A percentile compares a stretch with the other conserved stretches of the same genome.
These are phyloP conservation scores for Lucilia sericata DNA, from an alignment of 1,140 invertebrate species.

Conservation along the genomic window DNA sequence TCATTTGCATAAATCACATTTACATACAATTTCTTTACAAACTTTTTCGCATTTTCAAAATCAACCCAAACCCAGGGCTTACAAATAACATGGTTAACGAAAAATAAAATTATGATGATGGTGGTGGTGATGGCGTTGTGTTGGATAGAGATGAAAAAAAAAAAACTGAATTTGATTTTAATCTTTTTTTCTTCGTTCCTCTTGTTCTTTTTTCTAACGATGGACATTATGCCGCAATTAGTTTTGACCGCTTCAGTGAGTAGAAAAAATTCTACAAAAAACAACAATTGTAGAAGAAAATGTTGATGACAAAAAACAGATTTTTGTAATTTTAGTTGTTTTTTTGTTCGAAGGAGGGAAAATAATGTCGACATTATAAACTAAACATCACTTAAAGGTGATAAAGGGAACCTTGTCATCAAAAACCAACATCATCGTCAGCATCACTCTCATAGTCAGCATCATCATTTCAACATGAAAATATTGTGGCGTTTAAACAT, in stretches of 20 bases:
- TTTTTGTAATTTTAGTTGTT: background rate
- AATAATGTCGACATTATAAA: background rate
- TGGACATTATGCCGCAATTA: slow-evolving; percentile 44
- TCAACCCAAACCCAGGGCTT: no score
- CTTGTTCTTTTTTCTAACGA: background rate
- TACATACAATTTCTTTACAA: slow-evolving; percentile 24
- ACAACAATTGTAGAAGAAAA: background rate
- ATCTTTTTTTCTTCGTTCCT: no score
- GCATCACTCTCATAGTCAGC: background rate
- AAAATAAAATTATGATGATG: background rate
- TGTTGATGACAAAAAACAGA: slow-evolving; percentile 22
- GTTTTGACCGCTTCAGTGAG: slow-evolving; percentile 46
- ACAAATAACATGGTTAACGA: background rate
- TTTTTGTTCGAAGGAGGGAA: no score
- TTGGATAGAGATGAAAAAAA: no score
- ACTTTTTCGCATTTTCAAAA: background rate
- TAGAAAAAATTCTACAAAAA: background rate
- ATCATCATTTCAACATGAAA: slow-evolving; percentile 1
- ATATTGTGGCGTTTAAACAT: background rate
- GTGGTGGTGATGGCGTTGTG: no score
- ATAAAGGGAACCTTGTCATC: slow-evolving; percentile 26
- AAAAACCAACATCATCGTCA: background rate
- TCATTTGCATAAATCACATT: slow-evolving; percentile 44
- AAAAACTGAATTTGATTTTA: background rate
- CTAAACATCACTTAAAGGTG: slow-evolving; percentile 29